Conservation (phyloP, 2,113 vertebrate species). For the Elephas maximus region DNA sequence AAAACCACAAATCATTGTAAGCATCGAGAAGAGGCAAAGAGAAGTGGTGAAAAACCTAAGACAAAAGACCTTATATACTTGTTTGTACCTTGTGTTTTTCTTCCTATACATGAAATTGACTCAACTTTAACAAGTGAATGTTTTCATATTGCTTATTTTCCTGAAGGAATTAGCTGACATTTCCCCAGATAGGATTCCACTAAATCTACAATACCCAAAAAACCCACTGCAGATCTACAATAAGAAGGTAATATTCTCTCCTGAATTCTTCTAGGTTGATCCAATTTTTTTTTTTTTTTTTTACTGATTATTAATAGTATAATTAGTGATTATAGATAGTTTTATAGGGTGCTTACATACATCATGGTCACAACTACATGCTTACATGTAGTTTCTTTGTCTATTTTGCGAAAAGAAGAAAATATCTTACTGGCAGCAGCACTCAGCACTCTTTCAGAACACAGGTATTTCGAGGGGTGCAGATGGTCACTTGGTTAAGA, state of each 20-base stretch:
- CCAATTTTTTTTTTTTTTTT: too few relatives aligned
- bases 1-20: not conserved
- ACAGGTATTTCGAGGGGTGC: too few relatives aligned
- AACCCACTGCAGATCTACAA: not conserved
- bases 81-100: not conserved
- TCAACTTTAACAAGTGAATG: not conserved
- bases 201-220: not conserved
- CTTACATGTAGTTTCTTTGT: too few relatives aligned
- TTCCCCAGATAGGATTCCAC: fast-evolving
- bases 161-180: not conserved
- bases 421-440: too few relatives aligned
- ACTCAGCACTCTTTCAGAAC: too few relatives aligned
- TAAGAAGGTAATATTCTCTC: not conserved
- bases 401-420: too few relatives aligned
- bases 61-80: not conserved
- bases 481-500: too few relatives aligned
- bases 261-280: not conserved
- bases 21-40: not conserved
- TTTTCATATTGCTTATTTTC: not conserved
- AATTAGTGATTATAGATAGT: too few relatives aligned
- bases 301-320: too few relatives aligned
- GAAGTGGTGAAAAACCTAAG: not conserved
- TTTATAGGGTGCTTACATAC: too few relatives aligned
- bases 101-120: not conserved
- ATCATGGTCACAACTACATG: too few relatives aligned